Evolutionary conservation across 2,113 vertebrate genomes (phyloP).

Genomic region (Microtus richardsoni): DNA sequence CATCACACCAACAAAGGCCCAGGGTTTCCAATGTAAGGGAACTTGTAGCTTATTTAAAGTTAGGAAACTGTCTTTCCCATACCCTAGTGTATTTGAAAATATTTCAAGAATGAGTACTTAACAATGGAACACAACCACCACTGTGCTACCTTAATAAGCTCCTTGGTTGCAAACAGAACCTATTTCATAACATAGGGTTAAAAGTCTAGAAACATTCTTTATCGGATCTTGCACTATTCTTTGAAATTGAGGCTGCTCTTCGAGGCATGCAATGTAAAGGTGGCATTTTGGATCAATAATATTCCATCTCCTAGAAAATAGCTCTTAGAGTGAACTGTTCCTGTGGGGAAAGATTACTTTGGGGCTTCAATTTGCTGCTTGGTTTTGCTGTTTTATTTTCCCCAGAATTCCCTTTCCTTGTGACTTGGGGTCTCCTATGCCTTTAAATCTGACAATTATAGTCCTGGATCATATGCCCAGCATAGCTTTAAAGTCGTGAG

Average conservation of each 20-base stretch:
- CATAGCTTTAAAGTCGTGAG: constrained; percentile 22
- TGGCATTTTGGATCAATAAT: constrained; percentile 67
- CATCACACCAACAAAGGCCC: neutral
- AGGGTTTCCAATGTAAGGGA: neutral
- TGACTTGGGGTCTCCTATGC: neutral
- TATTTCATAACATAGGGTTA: neutral
- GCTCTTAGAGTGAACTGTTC: constrained; percentile 16
- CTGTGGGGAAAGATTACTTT: constrained; percentile 44
- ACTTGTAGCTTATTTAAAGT: neutral
- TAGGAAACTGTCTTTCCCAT: neutral
- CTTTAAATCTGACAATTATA: constrained; percentile 55
- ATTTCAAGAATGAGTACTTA: constrained; percentile 18
- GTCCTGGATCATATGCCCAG: constrained; percentile 19
- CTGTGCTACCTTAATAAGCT: neutral
- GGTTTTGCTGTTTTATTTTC: neutral
- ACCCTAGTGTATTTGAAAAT: neutral
- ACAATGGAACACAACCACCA: neutral
- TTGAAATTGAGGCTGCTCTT: constrained; percentile 43
- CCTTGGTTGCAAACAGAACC: neutral
- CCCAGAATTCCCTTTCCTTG: neutral
- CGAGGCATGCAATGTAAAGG: constrained; percentile 7
- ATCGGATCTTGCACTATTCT: neutral
- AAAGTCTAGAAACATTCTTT: constrained; percentile 21
- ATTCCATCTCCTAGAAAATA: constrained; percentile 44
- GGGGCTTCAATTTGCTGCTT: constrained; percentile 43